These are phyloP conservation scores for Orchesellides sinensis DNA, from an alignment of 2,888 invertebrate genomes.

Conservation along the genomic window DNA sequence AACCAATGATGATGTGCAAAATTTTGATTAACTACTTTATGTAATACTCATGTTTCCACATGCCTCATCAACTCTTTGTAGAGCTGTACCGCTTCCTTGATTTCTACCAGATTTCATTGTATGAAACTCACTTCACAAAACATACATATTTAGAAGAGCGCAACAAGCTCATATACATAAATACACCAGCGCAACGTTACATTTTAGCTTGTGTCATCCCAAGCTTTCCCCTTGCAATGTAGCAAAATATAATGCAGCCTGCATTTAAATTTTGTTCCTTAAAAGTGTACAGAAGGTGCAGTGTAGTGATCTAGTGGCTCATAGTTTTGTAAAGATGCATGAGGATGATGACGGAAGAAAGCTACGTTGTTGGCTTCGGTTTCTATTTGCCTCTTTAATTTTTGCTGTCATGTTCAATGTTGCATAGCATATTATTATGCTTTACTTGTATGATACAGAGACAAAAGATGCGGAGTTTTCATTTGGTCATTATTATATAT, in stretches of 20 bases:
- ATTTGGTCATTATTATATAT: neutral
- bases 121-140: neutral
- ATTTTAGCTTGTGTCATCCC: no score
- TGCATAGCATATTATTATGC: conserved; percentile 16
- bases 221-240: no score
- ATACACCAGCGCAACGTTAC: neutral
- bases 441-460: neutral
- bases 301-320: neutral
- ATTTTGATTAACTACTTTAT: neutral
- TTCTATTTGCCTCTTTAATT: neutral
- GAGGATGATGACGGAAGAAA: neutral
- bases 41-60: no score
- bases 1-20: neutral
- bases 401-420: conserved; percentile 29
- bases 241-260: no score
- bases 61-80: neutral
- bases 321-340: neutral
- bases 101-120: neutral
- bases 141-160: neutral
- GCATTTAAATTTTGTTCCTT: no score
- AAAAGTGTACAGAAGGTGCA: no score
- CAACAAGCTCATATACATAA: neutral
- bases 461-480: neutral
- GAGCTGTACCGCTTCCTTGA: no score
- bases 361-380: conserved; percentile 14